Evolutionary conservation across 2,797 vertebrate genomes (phyloP).

Genomic region (Scolopax bukidnonensis): DNA sequence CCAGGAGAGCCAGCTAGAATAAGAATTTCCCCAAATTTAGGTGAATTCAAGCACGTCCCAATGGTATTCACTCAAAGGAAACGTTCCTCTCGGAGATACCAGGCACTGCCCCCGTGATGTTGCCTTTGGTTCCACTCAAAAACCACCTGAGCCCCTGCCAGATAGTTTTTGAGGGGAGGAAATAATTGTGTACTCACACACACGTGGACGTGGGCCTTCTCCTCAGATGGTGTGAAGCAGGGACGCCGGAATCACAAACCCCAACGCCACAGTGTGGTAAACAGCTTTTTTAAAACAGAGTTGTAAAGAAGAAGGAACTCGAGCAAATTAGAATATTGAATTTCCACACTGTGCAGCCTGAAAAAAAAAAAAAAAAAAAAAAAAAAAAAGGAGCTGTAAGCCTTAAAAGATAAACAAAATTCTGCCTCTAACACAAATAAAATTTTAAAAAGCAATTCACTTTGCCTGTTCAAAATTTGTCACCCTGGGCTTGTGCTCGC

Average conservation of each 20-base stretch:
- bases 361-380: not conserved
- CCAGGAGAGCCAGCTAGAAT: not conserved
- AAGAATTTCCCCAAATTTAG: not conserved
- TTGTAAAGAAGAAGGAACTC: not conserved
- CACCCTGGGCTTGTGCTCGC: not conserved
- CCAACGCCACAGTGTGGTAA: fast-evolving
- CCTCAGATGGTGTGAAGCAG: not conserved
- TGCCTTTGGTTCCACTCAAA: not conserved
- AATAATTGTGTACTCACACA: not conserved
- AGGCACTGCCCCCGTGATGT: not conserved
- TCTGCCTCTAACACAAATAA: not conserved
- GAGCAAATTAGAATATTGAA: not conserved
- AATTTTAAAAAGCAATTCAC: not conserved
- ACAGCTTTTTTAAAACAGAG: not conserved
- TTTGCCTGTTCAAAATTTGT: not conserved
- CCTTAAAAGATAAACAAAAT: not conserved
- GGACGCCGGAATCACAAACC: not conserved
- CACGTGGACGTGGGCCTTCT: not conserved
- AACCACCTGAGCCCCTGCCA: not conserved
- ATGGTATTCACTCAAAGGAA: fast-evolving
- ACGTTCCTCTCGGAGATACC: not conserved
- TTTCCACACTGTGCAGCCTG: not conserved
- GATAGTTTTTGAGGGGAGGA: not conserved
- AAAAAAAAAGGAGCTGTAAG: not conserved
- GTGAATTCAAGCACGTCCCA: not conserved